Evolutionary conservation across 2,797 vertebrate species (phyloP), one percentile per base, ranked within the genome.

Genomic region (Mycteria americana): DNA sequence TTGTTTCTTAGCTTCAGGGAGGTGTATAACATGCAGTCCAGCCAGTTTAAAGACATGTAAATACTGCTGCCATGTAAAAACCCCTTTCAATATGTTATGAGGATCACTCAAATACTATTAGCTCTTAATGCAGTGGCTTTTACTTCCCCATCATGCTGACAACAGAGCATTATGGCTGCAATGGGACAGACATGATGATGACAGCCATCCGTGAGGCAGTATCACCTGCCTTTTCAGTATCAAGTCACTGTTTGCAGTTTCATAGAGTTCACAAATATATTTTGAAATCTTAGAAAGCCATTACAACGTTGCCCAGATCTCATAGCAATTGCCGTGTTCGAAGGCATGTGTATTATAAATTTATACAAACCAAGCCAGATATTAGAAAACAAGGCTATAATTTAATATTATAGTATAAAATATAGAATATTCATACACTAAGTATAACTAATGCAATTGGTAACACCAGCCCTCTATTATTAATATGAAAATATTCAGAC

Each of bases 161-260:
- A 74, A 22, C 13, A 50, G 39, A 33, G 5, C 27, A 18, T 48
- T 67, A 19, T 43, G n/a, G 25, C 25, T 69, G 41, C 48, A n/a
- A 13, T 41, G 56, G 62, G 22, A 62, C n/a, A 48, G 25, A n/a
- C n/a, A 21, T 15, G 6, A 18, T 39, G 51, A 39, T 37, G 33
- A 21, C 59, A 50, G 17, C 8, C 3, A 1, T 27, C 15, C 5
- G 0, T 14, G 23, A 27, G 31, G 35, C 18, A 57, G n/a, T 21
- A 18, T 13, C 27, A 45, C 11, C 35, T 57, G 27, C 51, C 17
- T 48, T 62, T 73, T 41, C 60, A 43, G 23, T 19, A 19, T 18
- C 22, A 18, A 25, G n/a, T n/a, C 35, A 50, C 33, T 19, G 28
- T 35, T 41, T 48, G 23, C 11, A 33, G 5, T 60, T 84, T 56